Base-by-base conservation (phyloP, 2,888 invertebrate genomes). In the Abrostola tripartita region DNA sequence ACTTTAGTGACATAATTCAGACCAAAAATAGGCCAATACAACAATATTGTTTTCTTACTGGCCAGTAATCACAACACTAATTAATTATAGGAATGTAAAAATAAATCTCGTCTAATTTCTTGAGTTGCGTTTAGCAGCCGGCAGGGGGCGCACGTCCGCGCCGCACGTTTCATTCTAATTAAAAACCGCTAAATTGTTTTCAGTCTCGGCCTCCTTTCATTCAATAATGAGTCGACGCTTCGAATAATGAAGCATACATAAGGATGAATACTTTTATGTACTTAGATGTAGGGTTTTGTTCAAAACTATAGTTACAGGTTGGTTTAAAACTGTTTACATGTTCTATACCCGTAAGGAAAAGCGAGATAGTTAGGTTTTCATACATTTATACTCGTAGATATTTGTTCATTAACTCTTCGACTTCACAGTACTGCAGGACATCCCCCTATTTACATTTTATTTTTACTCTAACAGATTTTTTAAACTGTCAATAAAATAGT, bases 111-210 rank as follows among this genome's bases (percentile, higher is more conserved):
- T 67, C 70, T 68, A 73, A 74, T 68, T 77, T 76, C 68, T 67
- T 37, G 58, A 37, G 61, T 68, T 72, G 59, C 52, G 44, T 57
- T 62, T 52, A 75, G 65, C 68, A 73, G 73, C 56, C 63, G 44
- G 35, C 24, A 40, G 54, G 52, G 57, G 62, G 11, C 52, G 61
- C 14, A 14, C 50, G 61, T 42, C 62, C 35, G 54, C 52, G 50
- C 42, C 60, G 68, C 59, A 56, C 61, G 61, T 70, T 70, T 74
- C 69, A 61, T 74, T 79, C 81, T 81, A 80, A 80, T 81, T 79
- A 79, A 81, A 79, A 76, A 57, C 74, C 74, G 76, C 73, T 73
- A 80, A 81, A 81, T 76, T 80, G 71, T 80, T 71, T 50, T 50
- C 65, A 58, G 72, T 41, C 72, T 74, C 73, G 24, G 65, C 52